Base-by-base conservation (phyloP, 2,113 vertebrate species). In the Coptodon bakossiorum region DNA sequence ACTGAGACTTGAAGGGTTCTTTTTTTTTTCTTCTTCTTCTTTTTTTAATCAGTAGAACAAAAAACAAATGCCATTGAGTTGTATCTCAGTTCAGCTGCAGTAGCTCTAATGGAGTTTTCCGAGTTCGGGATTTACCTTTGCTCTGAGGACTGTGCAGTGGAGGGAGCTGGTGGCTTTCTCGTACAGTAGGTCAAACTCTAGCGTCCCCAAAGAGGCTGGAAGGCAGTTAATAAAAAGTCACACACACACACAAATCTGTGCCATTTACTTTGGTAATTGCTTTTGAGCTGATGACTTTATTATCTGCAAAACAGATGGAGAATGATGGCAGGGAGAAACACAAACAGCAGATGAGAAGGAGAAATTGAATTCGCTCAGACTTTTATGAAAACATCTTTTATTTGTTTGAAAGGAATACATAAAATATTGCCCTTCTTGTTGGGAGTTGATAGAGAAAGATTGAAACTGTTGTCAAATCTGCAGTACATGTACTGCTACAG, bases 161-260 rank as follows among this genome's bases (percentile, higher is more conserved):
- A 97, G 87, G 17, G 96, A 96, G 93, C 96, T 97, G 80, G 95
- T 96, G 80, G 94, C 94, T 81, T 86, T 93, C 66, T 97, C 96
- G 27, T 97, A 97, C 83, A 96, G 92, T 10, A 97, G 94, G 76
- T 96, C 95, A 88, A 97, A 97, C 95, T 95, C 95, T 56, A 97
- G 84, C 2, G 95, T 97, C 66, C 96, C 96, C 92, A 97, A 86
- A 56, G 96, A 90, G 34, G 96, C 96, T 97, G 91, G 11, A 93
- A 86, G 83, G 29, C 43, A 92, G 88, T 53, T 71, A 61, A 89
- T 63, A 2, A 83, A 87, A 48, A 38, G 54, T 76, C 52, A 66
- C 13, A 48, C 40, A 82, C 6, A 73, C 76, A 45, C 57, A 22
- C 12, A 57, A 7, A 56, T 14, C 2, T 68, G 38, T 48, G 38